Evolutionary conservation across 2,797 vertebrate species (phyloP).

Genomic region (Glossophaga mutica): DNA sequence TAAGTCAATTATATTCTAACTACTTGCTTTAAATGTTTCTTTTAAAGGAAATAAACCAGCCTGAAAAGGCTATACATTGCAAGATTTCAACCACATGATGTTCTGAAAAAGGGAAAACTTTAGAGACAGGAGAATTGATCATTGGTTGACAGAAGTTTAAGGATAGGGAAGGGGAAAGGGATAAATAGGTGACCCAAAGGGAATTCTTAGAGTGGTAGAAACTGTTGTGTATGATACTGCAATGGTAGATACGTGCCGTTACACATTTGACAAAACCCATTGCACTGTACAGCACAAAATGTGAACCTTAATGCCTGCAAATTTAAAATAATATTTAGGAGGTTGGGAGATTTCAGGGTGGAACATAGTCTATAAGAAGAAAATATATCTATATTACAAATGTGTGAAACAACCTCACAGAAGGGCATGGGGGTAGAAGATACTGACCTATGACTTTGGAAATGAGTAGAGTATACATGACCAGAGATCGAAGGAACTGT

Average conservation of each 20-base stretch:
- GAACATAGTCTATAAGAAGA: neutral
- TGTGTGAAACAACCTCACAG: neutral
- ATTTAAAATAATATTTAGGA: neutral
- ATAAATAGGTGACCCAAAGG: neutral
- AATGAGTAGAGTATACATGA: neutral
- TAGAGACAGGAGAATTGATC: neutral
- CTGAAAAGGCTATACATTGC: neutral
- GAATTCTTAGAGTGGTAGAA: neutral
- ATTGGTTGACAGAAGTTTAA: neutral
- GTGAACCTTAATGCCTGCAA: neutral
- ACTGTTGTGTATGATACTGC: neutral
- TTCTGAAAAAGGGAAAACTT: neutral
- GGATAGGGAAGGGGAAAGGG: neutral
- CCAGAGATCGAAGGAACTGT: neutral
- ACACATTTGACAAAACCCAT: neutral
- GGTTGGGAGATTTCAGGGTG: neutral
- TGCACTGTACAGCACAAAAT: neutral
- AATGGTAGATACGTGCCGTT: neutral
- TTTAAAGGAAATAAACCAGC: neutral
- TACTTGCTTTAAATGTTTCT: neutral
- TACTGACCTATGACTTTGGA: neutral
- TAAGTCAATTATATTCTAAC: neutral
- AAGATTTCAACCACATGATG: neutral
- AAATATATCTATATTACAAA: neutral
- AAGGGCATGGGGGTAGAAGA: neutral